Base-by-base conservation (phyloP, 2,888 invertebrate species). In the Sthenelais limicola region DNA sequence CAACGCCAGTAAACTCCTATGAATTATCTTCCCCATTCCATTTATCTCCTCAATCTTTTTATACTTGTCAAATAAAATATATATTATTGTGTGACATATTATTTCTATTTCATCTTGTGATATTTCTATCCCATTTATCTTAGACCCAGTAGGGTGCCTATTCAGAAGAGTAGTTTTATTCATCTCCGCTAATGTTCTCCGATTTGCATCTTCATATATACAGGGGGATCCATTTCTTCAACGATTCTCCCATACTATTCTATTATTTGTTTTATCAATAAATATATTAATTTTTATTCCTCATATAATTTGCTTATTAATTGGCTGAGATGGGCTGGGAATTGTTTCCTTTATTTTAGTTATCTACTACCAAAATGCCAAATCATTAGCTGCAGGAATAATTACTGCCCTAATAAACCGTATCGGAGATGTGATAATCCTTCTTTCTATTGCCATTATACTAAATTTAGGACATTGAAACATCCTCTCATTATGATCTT, bases 301-400 rank as follows among this genome's bases (percentile, higher is more conserved):
- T 76, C 92, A 92, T 90, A 89, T 92, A 88, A 89, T 92, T 89
- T 91, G 91, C 86, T 91, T 93, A 90, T 90, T 93, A 86, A 89
- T 93, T 85, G 92, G 92, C 0, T 93, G 92, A 77, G 92, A 93
- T 91, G 92, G 93, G 0, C 90, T 93, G 86, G 93, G 93, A 0
- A 89, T 93, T 85, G 88, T 91, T 82, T 93, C 92, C 83, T 93
- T 92, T 91, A 91, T 91, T 90, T 91, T 93, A 87, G 91, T 92
- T 0, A 91, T 92, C 90, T 92, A 90, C 89, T 92, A 92, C 89
- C 91, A 92, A 88, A 93, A 92, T 90, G 84, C 90, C 71, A 91
- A 90, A 75, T 92, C 92, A 81, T 91, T 89, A 90, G 91, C 91
- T 90, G 91, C 92, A 0, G 92, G 92, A 0, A 92, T 93, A 89